Conservation (phyloP, 2,113 vertebrate genomes). For the Lagopus muta region DNA sequence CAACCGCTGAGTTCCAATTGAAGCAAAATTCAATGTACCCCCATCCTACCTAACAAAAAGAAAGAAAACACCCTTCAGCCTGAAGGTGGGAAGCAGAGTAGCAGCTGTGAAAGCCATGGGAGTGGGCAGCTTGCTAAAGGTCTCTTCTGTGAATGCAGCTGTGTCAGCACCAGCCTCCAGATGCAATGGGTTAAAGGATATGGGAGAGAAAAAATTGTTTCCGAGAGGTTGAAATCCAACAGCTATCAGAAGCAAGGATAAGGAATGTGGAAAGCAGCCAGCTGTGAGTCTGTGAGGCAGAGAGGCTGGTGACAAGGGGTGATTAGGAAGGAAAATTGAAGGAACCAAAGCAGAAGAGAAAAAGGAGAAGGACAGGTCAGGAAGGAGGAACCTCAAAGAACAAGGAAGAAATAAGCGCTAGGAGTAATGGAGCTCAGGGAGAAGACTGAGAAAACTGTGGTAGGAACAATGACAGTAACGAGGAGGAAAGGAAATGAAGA, state of each 20-base stretch:
- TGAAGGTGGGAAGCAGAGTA: background rate
- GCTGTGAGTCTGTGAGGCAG: background rate
- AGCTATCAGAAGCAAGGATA: background rate
- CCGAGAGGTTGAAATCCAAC: background rate
- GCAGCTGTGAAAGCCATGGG: background rate
- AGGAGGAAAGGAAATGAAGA: background rate
- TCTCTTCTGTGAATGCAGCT: background rate
- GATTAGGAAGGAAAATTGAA: background rate
- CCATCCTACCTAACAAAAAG: background rate
- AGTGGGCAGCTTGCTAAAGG: rapidly evolving
- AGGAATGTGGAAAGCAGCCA: background rate
- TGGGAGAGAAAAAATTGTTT: background rate
- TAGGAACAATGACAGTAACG: background rate
- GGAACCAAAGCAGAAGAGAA: background rate
- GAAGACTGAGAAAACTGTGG: background rate
- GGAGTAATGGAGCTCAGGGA: background rate
- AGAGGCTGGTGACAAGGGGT: background rate
- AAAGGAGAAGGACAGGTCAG: background rate
- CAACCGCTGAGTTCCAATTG: background rate
- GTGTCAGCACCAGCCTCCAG: constrained; percentile 2
- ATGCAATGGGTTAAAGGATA: background rate
- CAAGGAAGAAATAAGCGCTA: background rate
- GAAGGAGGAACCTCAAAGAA: background rate
- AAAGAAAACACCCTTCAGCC: background rate
- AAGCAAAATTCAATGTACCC: background rate